Evolutionary conservation across 2,797 vertebrate species (phyloP).

Genomic region (Gymnocypris eckloni): DNA sequence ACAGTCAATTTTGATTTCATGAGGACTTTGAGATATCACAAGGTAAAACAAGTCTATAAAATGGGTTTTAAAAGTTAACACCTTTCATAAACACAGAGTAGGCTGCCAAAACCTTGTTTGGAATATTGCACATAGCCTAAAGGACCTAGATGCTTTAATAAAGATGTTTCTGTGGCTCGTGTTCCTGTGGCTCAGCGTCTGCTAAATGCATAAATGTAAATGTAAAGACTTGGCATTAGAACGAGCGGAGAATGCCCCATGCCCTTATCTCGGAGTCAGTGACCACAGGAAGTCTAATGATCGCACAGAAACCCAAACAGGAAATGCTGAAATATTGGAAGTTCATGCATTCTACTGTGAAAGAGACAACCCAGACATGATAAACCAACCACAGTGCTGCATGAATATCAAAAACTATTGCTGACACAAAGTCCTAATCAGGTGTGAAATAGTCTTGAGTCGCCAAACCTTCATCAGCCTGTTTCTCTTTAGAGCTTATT

Average conservation of each 20-base stretch:
- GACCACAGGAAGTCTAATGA: constrained; percentile 36
- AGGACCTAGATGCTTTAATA: background rate
- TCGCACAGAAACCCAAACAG: constrained; percentile 23
- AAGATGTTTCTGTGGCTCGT: background rate
- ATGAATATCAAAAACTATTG: background rate
- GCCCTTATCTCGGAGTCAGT: constrained; percentile 27
- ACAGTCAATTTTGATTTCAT: background rate
- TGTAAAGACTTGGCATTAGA: background rate
- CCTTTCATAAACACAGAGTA: background rate
- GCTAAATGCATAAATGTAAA: too few species aligned
- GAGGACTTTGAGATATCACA: background rate
- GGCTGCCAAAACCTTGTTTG: constrained; percentile 1
- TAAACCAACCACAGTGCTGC: background rate
- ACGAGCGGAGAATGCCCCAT: background rate
- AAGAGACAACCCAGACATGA: background rate
- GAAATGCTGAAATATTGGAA: constrained; percentile 19
- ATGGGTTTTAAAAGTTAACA: background rate
- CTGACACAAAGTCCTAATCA: background rate
- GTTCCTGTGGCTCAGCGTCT: too few species aligned
- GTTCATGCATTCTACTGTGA: background rate
- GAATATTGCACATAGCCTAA: background rate
- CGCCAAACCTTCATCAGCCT: background rate
- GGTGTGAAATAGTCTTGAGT: background rate
- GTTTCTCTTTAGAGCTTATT: background rate
- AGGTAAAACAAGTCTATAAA: constrained; percentile 2